Evolutionary conservation across 2,113 vertebrate genomes (phyloP).

Genomic region (Mirza zaza): DNA sequence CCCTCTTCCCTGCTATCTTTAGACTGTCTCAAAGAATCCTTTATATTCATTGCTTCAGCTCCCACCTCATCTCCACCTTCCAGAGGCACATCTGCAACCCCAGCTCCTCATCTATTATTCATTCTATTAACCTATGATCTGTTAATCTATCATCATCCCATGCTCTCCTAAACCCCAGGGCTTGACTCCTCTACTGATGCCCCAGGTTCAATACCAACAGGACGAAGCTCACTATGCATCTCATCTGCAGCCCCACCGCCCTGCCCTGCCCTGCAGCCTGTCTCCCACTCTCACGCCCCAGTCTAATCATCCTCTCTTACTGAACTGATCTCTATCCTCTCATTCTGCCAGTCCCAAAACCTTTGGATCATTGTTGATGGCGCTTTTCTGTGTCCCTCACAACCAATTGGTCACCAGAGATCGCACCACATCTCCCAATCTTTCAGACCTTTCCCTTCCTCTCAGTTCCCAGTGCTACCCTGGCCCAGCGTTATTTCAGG

Average conservation of each 20-base stretch:
- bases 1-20: not conserved
- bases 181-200: not conserved
- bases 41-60: not conserved
- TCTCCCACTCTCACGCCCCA: not conserved
- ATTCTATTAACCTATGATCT: conserved; percentile 2
- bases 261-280: not conserved
- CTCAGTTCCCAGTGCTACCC: not conserved
- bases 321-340: not conserved
- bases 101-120: not conserved
- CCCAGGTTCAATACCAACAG: not conserved
- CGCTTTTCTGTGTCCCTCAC: not conserved
- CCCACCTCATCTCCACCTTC: not conserved
- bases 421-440: not conserved
- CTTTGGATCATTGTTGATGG: not conserved
- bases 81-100: not conserved
- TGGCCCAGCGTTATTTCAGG: accelerated
- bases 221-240: not conserved
- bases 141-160: not conserved
- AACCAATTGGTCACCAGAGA: not conserved
- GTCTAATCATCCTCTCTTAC: too few relatives aligned
- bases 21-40: not conserved
- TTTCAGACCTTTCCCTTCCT: not conserved
- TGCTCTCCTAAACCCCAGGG: not conserved
- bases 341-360: not conserved
- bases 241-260: not conserved